phyloP scores from a whole-genome alignment of 2,888 invertebrate genomes.

The Drosophila subsilvestris region DNA sequence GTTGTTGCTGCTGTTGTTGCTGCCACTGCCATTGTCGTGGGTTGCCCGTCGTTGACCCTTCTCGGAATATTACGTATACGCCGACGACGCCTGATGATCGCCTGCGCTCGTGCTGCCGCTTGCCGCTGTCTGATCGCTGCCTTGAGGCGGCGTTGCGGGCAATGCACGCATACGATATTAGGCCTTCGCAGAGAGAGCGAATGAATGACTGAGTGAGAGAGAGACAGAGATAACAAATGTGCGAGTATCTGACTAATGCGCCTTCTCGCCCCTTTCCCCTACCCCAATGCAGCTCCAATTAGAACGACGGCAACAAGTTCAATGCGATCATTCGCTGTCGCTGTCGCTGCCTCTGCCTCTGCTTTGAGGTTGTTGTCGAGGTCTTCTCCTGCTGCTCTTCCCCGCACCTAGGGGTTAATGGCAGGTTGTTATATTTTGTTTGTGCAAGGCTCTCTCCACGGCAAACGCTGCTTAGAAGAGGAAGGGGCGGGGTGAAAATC shows the following conservation, averaged over 20 bases:
- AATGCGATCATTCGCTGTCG: constrained; percentile 55
- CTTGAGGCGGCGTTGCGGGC: constrained; percentile 13
- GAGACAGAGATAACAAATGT: constrained; percentile 32
- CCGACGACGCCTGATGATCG: constrained; percentile 13
- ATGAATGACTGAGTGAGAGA: background rate
- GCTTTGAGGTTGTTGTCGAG: constrained; percentile 44
- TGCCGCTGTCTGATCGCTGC: background rate
- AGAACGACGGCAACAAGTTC: constrained; percentile 62
- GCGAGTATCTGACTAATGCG: constrained; percentile 7
- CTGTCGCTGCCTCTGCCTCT: constrained; percentile 6
- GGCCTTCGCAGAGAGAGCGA: constrained; percentile 25
- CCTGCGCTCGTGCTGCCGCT: constrained; percentile 8
- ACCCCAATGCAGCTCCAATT: constrained; percentile 66
- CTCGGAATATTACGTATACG: constrained; percentile 37
- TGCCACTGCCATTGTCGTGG: constrained; percentile 1
- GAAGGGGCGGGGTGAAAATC: constrained; percentile 15
- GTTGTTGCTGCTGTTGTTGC: constrained; percentile 6
- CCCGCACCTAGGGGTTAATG: constrained; percentile 37
- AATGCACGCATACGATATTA: constrained; percentile 35
- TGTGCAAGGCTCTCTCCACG: background rate
- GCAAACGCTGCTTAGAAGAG: constrained; percentile 29
- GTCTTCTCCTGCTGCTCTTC: constrained; percentile 4
- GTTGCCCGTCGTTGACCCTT: constrained; percentile 30
- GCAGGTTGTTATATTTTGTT: background rate
- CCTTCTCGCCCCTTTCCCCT: background rate